phyloP scores from a whole-genome alignment of 2,113 vertebrate species.

The Channa argus region DNA sequence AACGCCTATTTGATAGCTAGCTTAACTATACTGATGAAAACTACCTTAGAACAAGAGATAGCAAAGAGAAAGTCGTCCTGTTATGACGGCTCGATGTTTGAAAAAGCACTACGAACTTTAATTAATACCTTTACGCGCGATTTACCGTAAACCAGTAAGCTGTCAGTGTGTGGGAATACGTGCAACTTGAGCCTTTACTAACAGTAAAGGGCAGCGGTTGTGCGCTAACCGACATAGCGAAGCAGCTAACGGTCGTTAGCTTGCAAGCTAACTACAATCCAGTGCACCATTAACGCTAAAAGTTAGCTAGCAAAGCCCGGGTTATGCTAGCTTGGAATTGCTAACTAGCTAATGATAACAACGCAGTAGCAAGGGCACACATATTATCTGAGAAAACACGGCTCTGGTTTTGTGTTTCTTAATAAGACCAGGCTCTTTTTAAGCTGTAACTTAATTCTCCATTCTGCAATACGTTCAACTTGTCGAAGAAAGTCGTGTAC shows the following conservation, averaged over 20 bases:
- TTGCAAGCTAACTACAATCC: conserved; percentile 20
- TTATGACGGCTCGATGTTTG: not conserved
- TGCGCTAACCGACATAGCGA: not conserved
- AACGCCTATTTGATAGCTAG: conserved; percentile 31
- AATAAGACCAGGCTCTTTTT: not conserved
- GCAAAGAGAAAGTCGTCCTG: not conserved
- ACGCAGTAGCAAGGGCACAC: not conserved
- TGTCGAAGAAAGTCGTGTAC: not conserved
- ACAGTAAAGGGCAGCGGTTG: conserved; percentile 28
- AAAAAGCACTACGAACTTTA: not conserved
- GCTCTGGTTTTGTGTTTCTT: not conserved
- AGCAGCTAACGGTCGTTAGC: conserved; percentile 60
- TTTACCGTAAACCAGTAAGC: not conserved
- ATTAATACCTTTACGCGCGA: not conserved
- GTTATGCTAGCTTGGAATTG: conserved; percentile 35
- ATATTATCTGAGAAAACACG: not conserved
- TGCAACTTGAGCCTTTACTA: conserved; percentile 62
- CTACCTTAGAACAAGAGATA: conserved; percentile 1
- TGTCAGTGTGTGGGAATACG: conserved; percentile 24
- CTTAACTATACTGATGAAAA: conserved; percentile 36
- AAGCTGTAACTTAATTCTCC: not conserved
- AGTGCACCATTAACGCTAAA: conserved; percentile 17
- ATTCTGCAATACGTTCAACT: not conserved
- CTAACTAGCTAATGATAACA: conserved; percentile 6
- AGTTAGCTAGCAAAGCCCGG: conserved; percentile 46